These are phyloP conservation scores for Forbesichthys agassizii DNA, from an alignment of 2,113 vertebrate genomes.

Conservation along the genomic window DNA sequence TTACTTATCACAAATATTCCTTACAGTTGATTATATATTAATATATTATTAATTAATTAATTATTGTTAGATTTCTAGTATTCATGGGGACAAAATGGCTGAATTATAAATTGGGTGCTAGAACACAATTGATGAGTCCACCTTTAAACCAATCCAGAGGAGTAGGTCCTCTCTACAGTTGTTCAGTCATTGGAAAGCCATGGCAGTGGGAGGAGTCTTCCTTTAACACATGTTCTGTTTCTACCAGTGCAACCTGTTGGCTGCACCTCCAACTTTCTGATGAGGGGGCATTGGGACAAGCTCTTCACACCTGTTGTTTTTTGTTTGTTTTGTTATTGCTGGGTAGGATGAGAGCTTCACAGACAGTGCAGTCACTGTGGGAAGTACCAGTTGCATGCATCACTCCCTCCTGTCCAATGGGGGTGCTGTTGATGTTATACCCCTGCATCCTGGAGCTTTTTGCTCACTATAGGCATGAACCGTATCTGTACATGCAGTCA, in stretches of 20 bases:
- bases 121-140: no score
- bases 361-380: constrained; percentile 55
- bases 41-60: background rate
- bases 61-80: no score
- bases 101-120: no score
- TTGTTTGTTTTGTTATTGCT: constrained; percentile 47
- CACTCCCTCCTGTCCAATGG: constrained; percentile 55
- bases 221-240: constrained; percentile 78
- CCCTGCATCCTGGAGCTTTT: constrained; percentile 60
- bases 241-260: constrained; percentile 72
- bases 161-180: background rate
- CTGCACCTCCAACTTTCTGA: constrained; percentile 54
- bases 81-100: background rate
- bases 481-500: constrained; percentile 50
- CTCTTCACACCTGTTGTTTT: constrained; percentile 50
- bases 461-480: constrained; percentile 66
- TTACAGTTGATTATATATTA: background rate
- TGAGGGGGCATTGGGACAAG: constrained; percentile 59
- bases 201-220: constrained; percentile 51
- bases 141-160: constrained; percentile 3
- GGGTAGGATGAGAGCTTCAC: constrained; percentile 53
- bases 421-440: constrained; percentile 58
- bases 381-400: constrained; percentile 70
- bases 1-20: no score
- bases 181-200: constrained; percentile 56